Evolutionary conservation across 2,888 invertebrate genomes (phyloP), one percentile per base, ranked within the genome.

Genomic region (Drosophila algonquin): DNA sequence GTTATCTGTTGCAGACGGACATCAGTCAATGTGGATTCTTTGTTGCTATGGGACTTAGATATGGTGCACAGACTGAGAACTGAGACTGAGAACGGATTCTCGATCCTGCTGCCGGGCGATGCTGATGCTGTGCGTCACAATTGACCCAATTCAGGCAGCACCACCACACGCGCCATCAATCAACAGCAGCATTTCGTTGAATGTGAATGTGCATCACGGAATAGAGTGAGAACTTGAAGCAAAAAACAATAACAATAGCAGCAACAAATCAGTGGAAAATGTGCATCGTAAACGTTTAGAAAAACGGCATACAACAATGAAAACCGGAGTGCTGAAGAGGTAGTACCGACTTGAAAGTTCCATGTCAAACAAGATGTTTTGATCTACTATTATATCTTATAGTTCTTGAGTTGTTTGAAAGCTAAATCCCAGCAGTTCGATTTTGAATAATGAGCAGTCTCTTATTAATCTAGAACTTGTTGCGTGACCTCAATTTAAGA

Each of bases 121-220:
- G 47, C 68, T 3, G 21, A 21, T 3, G 24, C 24, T 24, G 24
- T 24, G 63, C 58, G 51, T 75, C 74, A 73, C 53, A 83, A 63
- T 64, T 87, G 89, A 88, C 89, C 89, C 87, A 80, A 35, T 72
- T 86, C 40, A 40, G 2, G 21, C 21, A 21, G 21, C 21, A 21
- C 21, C 21, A 21, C 68, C 72, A 65, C 77, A 85, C 86, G 80
- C 80, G 80, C 88, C 82, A 87, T 82, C 82, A 83, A 82, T 88
- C 80, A 86, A 56, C 50, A 58, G 32, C 67, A n/a, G 44, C 67
- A 71, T 64, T 60, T 60, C 56, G n/a, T n/a, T n/a, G 58, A 56
- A 18, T 18, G 18, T 40, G 54, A 40, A 52, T 63, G 48, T 63
- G 8, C 16, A 40, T 27, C 30, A 58, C 6, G 50, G 47, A 53